These are phyloP conservation scores for Drosophila pachea DNA, from an alignment of 1,140 invertebrate genomes.

Conservation along the genomic window DNA sequence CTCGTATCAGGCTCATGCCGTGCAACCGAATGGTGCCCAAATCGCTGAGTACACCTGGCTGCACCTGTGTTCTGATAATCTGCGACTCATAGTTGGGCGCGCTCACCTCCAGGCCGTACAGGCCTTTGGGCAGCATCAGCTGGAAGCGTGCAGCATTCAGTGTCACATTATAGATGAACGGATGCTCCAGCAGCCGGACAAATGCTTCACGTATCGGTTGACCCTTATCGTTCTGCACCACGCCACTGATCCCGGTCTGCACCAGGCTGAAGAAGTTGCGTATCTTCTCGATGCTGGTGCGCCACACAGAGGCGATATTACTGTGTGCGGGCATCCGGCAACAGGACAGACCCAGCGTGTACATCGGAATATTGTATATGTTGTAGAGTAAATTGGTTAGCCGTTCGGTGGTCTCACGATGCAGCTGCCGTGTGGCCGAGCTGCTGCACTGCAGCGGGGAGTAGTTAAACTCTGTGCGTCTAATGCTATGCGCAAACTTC, in stretches of 20 bases:
- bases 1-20: slow-evolving; percentile 51
- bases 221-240: slow-evolving; percentile 83
- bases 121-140: slow-evolving; percentile 83
- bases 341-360: slow-evolving; percentile 84
- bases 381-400: slow-evolving; percentile 82
- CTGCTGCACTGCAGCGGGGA: slow-evolving; percentile 62
- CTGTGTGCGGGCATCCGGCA: slow-evolving; percentile 87
- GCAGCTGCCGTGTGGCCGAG: slow-evolving; percentile 54
- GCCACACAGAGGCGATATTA: slow-evolving; percentile 86
- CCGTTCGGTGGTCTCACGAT: slow-evolving; percentile 56
- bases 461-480: slow-evolving; percentile 67
- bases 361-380: slow-evolving; percentile 81
- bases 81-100: slow-evolving; percentile 82
- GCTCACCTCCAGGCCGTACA: slow-evolving; percentile 82
- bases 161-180: slow-evolving; percentile 82
- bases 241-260: slow-evolving; percentile 85
- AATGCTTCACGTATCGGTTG: slow-evolving; percentile 85
- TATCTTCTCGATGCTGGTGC: slow-evolving; percentile 85
- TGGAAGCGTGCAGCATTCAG: slow-evolving; percentile 85
- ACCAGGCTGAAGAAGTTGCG: slow-evolving; percentile 82
- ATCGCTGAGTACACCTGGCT: slow-evolving; percentile 52
- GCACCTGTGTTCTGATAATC: slow-evolving; percentile 75
- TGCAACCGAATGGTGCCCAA: slow-evolving; percentile 54
- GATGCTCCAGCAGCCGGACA: slow-evolving; percentile 83
- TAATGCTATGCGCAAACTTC: slow-evolving; percentile 65